These are phyloP conservation scores for Cyprinella venusta DNA, from an alignment of 2,797 vertebrate species.

Conservation along the genomic window DNA sequence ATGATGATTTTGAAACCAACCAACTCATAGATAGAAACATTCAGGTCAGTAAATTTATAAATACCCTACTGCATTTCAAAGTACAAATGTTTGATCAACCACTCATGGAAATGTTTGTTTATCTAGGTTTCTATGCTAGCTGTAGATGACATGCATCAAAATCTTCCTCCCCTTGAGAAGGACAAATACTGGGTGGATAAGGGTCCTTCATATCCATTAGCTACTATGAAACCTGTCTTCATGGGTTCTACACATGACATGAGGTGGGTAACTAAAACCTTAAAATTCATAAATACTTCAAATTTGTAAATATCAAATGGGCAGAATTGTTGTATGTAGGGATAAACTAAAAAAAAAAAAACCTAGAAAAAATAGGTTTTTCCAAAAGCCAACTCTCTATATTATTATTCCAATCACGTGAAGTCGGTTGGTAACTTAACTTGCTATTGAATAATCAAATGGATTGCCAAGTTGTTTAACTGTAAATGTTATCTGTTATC, in stretches of 20 bases:
- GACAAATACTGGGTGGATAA: constrained; percentile 86
- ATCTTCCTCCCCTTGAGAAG: constrained; percentile 79
- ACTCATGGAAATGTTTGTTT: neutral
- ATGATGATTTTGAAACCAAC: constrained; percentile 94
- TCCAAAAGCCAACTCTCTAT: neutral
- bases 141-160: constrained; percentile 90
- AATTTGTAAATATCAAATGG: neutral
- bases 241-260: constrained; percentile 90
- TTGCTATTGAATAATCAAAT: neutral
- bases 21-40: constrained; percentile 90
- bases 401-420: neutral
- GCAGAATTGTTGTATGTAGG: neutral
- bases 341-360: too few relatives aligned
- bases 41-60: constrained; percentile 73
- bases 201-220: constrained; percentile 73
- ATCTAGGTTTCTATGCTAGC: constrained; percentile 88
- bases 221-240: constrained; percentile 80
- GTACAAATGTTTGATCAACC: neutral
- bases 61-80: neutral
- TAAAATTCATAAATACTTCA: neutral
- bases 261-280: constrained; percentile 67
- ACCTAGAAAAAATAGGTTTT: too few relatives aligned
- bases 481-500: neutral
- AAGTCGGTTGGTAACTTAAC: neutral
- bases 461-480: neutral